Base-by-base conservation (phyloP, 1,140 invertebrate genomes). In the Drosophila orosa region DNA sequence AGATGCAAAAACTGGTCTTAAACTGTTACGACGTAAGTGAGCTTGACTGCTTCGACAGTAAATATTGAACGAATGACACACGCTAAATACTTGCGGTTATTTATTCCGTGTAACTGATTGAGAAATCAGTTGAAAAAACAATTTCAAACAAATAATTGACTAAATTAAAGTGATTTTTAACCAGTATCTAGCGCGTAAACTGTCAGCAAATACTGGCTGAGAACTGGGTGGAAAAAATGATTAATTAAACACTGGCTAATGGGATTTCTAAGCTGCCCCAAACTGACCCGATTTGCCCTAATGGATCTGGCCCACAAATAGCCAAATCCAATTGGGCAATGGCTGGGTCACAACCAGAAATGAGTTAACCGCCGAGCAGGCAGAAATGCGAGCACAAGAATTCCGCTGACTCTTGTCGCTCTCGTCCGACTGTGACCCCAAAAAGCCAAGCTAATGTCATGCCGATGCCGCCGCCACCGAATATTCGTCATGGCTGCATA, bases 401-500 rank as follows among this genome's bases (percentile, higher is more conserved):
- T 86, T 85, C 63, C 68, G 78, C 83, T 86, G 65, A 74, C 82
- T 54, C 50, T 54, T 6, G 71, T 81, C 62, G 63, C 76, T 67
- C 65, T 71, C 50, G 31, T 24, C 31, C 31, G 69, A 78, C 79
- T 82, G 71, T 86, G 82, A 86, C 83, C 83, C 83, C 83, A 86
- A 86, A 86, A 86, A 78, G 79, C 75, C 72, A 79, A 87, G 84
- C 74, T 86, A 86, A 83, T 86, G 76, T 83, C 83, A 89, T 87
- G 79, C 78, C 78, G 82, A 81, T 27, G 47, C 47, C 78, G 61
- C 80, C 71, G 62, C 86, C 78, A 62, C 87, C 84, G 67, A 89
- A 83, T 86, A 89, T 78, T 89, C 83, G 83, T 86, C 83, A 86
- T 86, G 83, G 83, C 79, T 86, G 75, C 79, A 86, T 87, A 82